Evolutionary conservation across 2,797 vertebrate genomes (phyloP).

Genomic region (Neosilurus mollespiculum): DNA sequence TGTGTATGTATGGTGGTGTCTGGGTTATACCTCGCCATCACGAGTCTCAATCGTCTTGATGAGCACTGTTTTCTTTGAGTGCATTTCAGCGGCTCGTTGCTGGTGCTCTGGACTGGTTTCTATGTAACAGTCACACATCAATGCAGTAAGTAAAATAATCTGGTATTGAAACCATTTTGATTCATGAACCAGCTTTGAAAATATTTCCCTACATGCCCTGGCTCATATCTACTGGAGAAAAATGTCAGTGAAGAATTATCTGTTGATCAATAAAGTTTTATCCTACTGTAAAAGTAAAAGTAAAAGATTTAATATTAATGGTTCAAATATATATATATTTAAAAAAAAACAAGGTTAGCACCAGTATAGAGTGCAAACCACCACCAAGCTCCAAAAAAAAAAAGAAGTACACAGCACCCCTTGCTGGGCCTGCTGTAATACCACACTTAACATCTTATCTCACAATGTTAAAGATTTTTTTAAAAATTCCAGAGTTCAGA

Average conservation of each 20-base stretch:
- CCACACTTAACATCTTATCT: no score
- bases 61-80: constrained; percentile 93
- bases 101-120: constrained; percentile 90
- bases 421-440: no score
- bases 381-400: background rate
- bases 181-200: background rate
- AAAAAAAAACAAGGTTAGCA: background rate
- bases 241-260: no score
- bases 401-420: no score
- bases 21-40: constrained; percentile 81
- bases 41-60: constrained; percentile 95
- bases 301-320: background rate
- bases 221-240: no score
- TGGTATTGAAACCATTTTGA: background rate
- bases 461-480: no score
- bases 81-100: constrained; percentile 78
- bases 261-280: background rate
- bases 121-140: constrained; percentile 57
- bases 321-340: background rate
- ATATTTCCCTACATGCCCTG: no score
- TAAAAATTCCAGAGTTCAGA: no score
- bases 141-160: background rate
- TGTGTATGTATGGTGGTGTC: background rate
- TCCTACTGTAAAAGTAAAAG: no score
- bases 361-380: background rate